Evolutionary conservation across 2,797 vertebrate species (phyloP).

Genomic region (Molossus alvarezi): DNA sequence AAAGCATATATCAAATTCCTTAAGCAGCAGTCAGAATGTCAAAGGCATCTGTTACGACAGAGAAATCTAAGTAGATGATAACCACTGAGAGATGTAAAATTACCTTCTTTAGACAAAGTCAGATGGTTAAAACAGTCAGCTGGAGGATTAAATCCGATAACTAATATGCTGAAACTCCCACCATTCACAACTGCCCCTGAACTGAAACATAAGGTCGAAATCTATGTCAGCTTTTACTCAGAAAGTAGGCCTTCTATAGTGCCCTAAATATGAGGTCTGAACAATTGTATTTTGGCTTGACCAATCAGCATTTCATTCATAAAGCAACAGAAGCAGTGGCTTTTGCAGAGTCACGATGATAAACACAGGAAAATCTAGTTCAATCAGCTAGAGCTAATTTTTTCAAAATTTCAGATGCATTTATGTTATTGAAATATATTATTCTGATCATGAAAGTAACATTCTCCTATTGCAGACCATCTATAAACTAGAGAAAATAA

Average conservation of each 20-base stretch:
- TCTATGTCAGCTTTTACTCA: not conserved
- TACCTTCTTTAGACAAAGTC: slow-evolving; percentile 1
- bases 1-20: not conserved
- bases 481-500: not conserved
- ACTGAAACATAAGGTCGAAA: not conserved
- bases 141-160: not conserved
- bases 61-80: not conserved
- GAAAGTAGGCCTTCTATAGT: not conserved
- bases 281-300: not conserved
- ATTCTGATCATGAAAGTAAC: slow-evolving; percentile 21
- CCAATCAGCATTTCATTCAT: slow-evolving; percentile 75
- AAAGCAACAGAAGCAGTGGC: slow-evolving; percentile 58
- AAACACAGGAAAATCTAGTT: slow-evolving; percentile 56
- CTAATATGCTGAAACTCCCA: not conserved
- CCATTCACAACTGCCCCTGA: not conserved
- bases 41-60: not conserved
- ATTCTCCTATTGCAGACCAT: not conserved
- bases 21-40: not conserved
- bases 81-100: not conserved
- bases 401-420: not conserved
- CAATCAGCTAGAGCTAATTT: slow-evolving; percentile 30
- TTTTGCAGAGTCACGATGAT: slow-evolving; percentile 48
- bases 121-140: not conserved
- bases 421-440: slow-evolving; percentile 53
- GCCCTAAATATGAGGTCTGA: not conserved